Evolutionary conservation across 2,888 invertebrate species (phyloP).

Genomic region (Synanthedon myopaeformis): DNA sequence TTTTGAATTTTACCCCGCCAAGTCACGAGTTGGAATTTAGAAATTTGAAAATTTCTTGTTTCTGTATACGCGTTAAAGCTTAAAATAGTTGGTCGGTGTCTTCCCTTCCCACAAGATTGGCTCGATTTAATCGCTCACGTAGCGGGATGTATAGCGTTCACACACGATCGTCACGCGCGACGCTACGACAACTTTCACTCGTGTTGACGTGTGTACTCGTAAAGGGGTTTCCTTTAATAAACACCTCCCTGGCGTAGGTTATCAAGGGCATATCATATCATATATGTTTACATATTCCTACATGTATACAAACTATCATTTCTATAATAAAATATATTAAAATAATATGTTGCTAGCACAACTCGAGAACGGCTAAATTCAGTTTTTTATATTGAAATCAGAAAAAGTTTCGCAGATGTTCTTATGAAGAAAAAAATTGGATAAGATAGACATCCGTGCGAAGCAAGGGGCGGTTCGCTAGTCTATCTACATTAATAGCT

Average conservation of each 20-base stretch:
- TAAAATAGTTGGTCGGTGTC: slow-evolving; percentile 12
- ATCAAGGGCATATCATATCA: slow-evolving; percentile 15
- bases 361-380: too few relatives aligned
- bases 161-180: slow-evolving; percentile 40
- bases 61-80: slow-evolving; percentile 15
- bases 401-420: too few relatives aligned
- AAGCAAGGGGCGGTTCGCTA: too few relatives aligned
- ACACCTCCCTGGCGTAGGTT: slow-evolving; percentile 36
- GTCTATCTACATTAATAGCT: too few relatives aligned
- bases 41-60: slow-evolving; percentile 16
- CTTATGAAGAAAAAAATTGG: too few relatives aligned
- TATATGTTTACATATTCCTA: background rate
- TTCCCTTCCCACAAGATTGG: background rate
- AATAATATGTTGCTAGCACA: too few relatives aligned
- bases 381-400: too few relatives aligned
- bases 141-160: slow-evolving; percentile 25
- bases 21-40: slow-evolving; percentile 22
- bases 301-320: too few relatives aligned
- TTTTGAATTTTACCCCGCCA: slow-evolving; percentile 24
- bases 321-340: too few relatives aligned
- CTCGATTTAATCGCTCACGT: slow-evolving; percentile 53
- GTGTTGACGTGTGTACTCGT: slow-evolving; percentile 11
- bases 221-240: slow-evolving; percentile 16
- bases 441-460: too few relatives aligned
- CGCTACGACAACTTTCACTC: slow-evolving; percentile 36